phyloP scores from a whole-genome alignment of 2,113 vertebrate genomes.

The Trematocara unimaculatum region DNA sequence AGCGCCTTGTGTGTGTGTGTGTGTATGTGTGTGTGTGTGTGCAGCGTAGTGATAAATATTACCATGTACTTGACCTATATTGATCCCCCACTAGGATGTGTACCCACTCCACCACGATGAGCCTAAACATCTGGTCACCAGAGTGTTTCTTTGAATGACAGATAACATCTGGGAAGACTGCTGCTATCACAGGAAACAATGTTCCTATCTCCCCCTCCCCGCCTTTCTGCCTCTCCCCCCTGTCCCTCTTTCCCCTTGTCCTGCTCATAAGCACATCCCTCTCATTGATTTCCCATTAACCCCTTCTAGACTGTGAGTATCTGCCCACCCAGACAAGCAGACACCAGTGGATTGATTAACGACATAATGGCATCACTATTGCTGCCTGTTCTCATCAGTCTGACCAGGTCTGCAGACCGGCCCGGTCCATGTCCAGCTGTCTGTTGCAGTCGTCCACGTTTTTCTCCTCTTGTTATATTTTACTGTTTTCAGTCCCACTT shows the following conservation, averaged over 20 bases:
- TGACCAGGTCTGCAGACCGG: constrained; percentile 4
- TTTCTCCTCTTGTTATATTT: not conserved
- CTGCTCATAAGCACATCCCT: constrained; percentile 68
- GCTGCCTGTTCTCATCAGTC: constrained; percentile 42
- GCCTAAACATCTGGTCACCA: constrained; percentile 75
- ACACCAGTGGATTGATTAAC: constrained; percentile 70
- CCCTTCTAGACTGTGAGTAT: constrained; percentile 67
- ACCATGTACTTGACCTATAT: constrained; percentile 62
- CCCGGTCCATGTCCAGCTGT: not conserved
- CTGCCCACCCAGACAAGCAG: constrained; percentile 55
- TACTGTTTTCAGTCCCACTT: not conserved
- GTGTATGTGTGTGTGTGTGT: not conserved
- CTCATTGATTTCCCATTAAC: constrained; percentile 78
- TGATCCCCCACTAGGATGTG: constrained; percentile 43
- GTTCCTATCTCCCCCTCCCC: constrained; percentile 55
- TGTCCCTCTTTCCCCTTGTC: constrained; percentile 50
- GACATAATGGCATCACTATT: constrained; percentile 57
- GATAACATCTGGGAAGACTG: constrained; percentile 79
- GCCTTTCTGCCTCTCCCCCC: constrained; percentile 16
- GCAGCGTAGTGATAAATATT: constrained; percentile 39
- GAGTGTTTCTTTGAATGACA: constrained; percentile 72
- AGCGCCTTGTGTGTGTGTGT: not conserved
- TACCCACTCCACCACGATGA: constrained; percentile 42
- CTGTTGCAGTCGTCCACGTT: not conserved
- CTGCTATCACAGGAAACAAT: constrained; percentile 77